Percentiles rank a stretch among this genome's conserved stretches.
phyloP scores from a whole-genome alignment of 1,140 invertebrate genomes.

The Hylaeus volcanicus region DNA sequence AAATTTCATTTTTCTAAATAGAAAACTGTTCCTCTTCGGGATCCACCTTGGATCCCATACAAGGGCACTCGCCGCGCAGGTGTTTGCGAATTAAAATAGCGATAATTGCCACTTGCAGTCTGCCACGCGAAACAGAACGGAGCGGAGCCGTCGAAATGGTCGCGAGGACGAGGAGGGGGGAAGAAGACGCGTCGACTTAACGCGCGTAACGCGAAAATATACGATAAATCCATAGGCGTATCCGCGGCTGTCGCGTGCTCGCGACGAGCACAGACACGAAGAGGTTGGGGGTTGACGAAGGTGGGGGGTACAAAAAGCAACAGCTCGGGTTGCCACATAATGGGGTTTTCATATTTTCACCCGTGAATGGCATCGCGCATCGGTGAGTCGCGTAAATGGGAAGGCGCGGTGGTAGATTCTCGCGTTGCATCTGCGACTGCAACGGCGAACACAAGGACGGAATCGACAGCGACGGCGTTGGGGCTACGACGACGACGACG shows the following conservation, averaged over 20 bases:
- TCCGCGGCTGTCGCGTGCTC: constrained; percentile 24
- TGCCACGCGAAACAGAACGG: not conserved
- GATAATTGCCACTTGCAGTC: too few relatives aligned
- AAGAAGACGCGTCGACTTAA: constrained; percentile 57
- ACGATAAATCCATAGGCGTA: constrained; percentile 70
- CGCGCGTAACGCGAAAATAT: constrained; percentile 69
- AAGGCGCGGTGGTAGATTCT: constrained; percentile 42
- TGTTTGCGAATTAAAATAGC: too few relatives aligned
- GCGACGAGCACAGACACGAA: not conserved
- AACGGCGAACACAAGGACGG: constrained; percentile 43
- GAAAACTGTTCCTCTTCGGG: too few relatives aligned
- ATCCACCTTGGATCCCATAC: too few relatives aligned
- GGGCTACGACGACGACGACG: not conserved
- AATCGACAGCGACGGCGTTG: constrained; percentile 40
- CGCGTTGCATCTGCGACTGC: constrained; percentile 25
- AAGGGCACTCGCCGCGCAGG: too few relatives aligned
- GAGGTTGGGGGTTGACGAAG: not conserved
- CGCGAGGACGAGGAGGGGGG: not conserved
- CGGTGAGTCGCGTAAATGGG: constrained; percentile 72
- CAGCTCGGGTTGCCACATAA: constrained; percentile 59
- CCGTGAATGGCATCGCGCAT: constrained; percentile 76
- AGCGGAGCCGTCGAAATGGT: not conserved
- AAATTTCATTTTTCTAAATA: too few relatives aligned
- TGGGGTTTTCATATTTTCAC: constrained; percentile 74
- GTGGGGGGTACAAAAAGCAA: constrained; percentile 36